These are phyloP conservation scores for Papio anubis DNA, from an alignment of 2,113 vertebrate genomes.

Conservation along the genomic window DNA sequence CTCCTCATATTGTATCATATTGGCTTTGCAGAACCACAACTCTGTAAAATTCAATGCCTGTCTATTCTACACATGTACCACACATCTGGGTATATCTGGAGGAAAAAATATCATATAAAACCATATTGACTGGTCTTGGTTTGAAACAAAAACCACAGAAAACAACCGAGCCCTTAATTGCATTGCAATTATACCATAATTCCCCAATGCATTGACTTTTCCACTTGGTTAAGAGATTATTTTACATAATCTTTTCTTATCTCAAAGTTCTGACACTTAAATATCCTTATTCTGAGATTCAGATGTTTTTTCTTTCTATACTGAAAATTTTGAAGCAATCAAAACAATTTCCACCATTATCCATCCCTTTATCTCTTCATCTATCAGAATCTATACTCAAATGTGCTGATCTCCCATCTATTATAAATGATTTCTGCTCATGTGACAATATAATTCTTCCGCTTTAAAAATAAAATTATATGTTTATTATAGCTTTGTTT, in stretches of 20 bases:
- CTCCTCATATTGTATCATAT: background rate
- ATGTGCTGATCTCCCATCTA: background rate
- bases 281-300: background rate
- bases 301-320: background rate
- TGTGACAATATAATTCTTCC: background rate
- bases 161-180: background rate
- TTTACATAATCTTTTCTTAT: background rate
- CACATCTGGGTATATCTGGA: background rate
- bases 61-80: background rate
- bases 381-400: background rate
- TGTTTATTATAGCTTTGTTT: background rate
- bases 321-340: constrained; percentile 9
- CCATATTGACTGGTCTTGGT: background rate
- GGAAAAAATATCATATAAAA: background rate
- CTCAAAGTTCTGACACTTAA: background rate
- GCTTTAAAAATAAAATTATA: background rate
- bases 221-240: background rate
- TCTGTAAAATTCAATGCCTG: background rate
- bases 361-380: background rate
- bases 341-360: background rate
- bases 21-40: background rate
- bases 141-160: constrained; percentile 11
- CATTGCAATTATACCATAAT: background rate
- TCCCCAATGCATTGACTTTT: background rate
- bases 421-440: background rate